Conservation (phyloP, 2,888 invertebrate species). For the Cantharis rustica region DNA sequence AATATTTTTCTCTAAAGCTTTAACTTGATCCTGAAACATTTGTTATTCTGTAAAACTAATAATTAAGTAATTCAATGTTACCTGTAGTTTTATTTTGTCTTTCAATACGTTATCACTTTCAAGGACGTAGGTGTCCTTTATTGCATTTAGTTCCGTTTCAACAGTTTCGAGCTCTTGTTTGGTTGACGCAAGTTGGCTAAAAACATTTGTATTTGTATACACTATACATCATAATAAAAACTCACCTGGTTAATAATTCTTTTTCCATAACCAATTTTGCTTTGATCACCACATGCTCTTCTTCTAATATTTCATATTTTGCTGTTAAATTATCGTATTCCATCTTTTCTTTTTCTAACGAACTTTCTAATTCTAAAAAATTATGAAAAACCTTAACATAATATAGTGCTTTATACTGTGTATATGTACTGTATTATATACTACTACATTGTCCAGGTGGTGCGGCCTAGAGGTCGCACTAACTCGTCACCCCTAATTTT, state of each 20-base stretch:
- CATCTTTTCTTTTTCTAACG: slow-evolving; percentile 69
- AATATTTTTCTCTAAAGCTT: slow-evolving; percentile 45
- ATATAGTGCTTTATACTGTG: no score
- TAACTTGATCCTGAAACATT: slow-evolving; percentile 55
- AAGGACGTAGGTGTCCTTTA: slow-evolving; percentile 66
- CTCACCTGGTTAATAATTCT: slow-evolving; percentile 74
- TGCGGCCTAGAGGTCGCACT: no score
- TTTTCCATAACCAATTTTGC: slow-evolving; percentile 82
- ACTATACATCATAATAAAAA: background rate
- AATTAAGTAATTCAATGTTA: slow-evolving; percentile 43
- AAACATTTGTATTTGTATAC: slow-evolving; percentile 34
- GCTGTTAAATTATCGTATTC: slow-evolving; percentile 80
- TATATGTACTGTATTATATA: no score
- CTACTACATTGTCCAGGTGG: no score
- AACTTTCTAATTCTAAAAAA: slow-evolving; percentile 68
- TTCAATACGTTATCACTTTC: slow-evolving; percentile 74
- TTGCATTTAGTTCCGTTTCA: slow-evolving; percentile 67
- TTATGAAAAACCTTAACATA: background rate
- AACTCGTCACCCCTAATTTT: no score
- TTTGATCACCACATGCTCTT: slow-evolving; percentile 83
- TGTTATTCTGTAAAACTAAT: background rate
- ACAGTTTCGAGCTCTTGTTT: slow-evolving; percentile 67
- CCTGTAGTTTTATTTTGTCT: slow-evolving; percentile 73
- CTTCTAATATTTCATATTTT: slow-evolving; percentile 82
- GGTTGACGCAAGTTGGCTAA: slow-evolving; percentile 65